These are phyloP conservation scores for Anguilla obscura DNA, from an alignment of 2,797 vertebrate species.

Conservation along the genomic window DNA sequence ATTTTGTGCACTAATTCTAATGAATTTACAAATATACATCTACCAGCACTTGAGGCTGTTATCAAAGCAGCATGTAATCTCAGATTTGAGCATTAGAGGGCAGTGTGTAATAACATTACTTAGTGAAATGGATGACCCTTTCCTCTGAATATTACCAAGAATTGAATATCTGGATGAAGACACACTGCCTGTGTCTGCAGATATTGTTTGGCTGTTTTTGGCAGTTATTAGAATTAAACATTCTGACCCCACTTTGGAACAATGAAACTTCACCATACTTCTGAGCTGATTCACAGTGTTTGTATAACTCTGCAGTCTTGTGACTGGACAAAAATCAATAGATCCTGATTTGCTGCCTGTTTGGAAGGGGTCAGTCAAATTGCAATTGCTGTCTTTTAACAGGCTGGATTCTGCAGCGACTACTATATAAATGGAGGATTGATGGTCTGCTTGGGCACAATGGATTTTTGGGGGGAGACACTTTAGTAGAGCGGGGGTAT, in stretches of 20 bases:
- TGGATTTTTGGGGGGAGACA: slow-evolving; percentile 18
- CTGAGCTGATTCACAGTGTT: slow-evolving; percentile 34
- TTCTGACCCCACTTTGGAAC: background rate
- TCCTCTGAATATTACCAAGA: background rate
- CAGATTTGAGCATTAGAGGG: slow-evolving; percentile 51
- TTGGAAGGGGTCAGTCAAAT: slow-evolving; percentile 52
- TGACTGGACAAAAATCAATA: slow-evolving; percentile 42
- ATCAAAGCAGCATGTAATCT: slow-evolving; percentile 16
- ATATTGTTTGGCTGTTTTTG: background rate
- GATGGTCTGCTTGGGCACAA: slow-evolving; percentile 37
- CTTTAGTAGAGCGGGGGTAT: slow-evolving; percentile 19
- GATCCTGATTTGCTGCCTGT: slow-evolving; percentile 49
- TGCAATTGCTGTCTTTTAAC: slow-evolving; percentile 45
- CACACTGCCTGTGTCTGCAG: background rate
- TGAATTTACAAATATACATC: background rate
- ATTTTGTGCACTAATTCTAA: background rate
- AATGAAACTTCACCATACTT: background rate
- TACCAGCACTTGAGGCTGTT: slow-evolving; percentile 16
- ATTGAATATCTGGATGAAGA: background rate
- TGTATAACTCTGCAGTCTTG: slow-evolving; percentile 37
- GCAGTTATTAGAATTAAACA: background rate
- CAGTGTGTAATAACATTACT: slow-evolving; percentile 48
- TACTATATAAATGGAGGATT: slow-evolving; percentile 49
- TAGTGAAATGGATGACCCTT: background rate
- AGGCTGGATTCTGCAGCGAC: slow-evolving; percentile 42